Conservation (phyloP, 2,797 vertebrate genomes). For the Gymnoscopelus braueri region DNA sequence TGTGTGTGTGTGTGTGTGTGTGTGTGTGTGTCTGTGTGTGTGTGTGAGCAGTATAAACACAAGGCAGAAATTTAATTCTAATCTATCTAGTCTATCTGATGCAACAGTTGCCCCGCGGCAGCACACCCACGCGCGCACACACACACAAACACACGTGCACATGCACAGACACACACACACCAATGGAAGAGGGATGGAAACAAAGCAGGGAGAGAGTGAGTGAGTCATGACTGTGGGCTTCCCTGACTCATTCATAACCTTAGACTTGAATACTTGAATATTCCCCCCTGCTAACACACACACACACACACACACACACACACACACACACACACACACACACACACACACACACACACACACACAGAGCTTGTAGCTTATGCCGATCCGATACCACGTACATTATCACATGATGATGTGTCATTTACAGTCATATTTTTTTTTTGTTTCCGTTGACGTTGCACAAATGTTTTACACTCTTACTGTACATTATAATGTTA, state of each 20-base stretch:
- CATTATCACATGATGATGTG: no score
- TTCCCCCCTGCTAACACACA: neutral
- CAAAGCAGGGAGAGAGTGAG: conserved; percentile 14
- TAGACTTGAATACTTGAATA: conserved; percentile 55
- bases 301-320: conserved; percentile 1
- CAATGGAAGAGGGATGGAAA: conserved; percentile 40
- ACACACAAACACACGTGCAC: neutral
- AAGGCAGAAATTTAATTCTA: neutral
- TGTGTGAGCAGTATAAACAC: neutral
- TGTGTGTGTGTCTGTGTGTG: no score
- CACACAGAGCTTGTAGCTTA: neutral
- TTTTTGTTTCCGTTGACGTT: no score
- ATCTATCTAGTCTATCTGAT: neutral
- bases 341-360: conserved; percentile 17
- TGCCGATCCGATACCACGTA: no score
- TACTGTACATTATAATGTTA: no score
- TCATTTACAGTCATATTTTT: no score
- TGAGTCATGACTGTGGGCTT: conserved; percentile 62
- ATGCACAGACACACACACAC: conserved; percentile 36
- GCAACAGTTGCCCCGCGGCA: neutral
- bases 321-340: conserved; percentile 13
- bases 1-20: no score
- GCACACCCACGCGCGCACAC: no score
- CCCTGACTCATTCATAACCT: conserved; percentile 75
- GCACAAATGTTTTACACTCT: no score